These are phyloP conservation scores for Drosophila pectinifera DNA, from an alignment of 1,140 invertebrate genomes.

Conservation along the genomic window DNA sequence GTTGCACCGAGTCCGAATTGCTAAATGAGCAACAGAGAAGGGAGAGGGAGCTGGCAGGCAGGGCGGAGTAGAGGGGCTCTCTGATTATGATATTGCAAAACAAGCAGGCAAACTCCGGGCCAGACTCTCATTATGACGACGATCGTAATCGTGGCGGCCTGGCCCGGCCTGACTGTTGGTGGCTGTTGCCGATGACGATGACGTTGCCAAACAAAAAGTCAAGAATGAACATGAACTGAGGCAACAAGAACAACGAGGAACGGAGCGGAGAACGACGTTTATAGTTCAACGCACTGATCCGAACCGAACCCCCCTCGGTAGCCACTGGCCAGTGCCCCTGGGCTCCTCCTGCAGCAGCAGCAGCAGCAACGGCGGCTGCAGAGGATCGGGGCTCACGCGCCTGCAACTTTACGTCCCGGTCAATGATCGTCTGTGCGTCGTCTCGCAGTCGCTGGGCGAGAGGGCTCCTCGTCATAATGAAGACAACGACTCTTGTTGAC, in stretches of 20 bases:
- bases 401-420: conserved; percentile 56
- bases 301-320: conserved; percentile 34
- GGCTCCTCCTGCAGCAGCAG: conserved; percentile 6
- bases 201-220: conserved; percentile 77
- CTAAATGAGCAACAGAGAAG: conserved; percentile 36
- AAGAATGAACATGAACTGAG: conserved; percentile 68
- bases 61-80: too few species aligned
- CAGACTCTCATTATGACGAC: conserved; percentile 62
- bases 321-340: conserved; percentile 66
- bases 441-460: conserved; percentile 18
- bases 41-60: too few species aligned
- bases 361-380: conserved; percentile 9
- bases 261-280: conserved; percentile 67
- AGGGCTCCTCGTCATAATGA: conserved; percentile 67
- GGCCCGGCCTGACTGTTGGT: neutral
- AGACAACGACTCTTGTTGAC: conserved; percentile 75
- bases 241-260: conserved; percentile 38
- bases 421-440: conserved; percentile 67
- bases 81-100: conserved; percentile 79
- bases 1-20: conserved; percentile 68
- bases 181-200: conserved; percentile 55
- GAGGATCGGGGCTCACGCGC: conserved; percentile 52
- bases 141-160: conserved; percentile 55
- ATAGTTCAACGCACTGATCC: conserved; percentile 76
- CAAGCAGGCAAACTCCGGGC: conserved; percentile 52